Conservation (phyloP, 2,888 invertebrate species). For the Hyposoter didymator region DNA sequence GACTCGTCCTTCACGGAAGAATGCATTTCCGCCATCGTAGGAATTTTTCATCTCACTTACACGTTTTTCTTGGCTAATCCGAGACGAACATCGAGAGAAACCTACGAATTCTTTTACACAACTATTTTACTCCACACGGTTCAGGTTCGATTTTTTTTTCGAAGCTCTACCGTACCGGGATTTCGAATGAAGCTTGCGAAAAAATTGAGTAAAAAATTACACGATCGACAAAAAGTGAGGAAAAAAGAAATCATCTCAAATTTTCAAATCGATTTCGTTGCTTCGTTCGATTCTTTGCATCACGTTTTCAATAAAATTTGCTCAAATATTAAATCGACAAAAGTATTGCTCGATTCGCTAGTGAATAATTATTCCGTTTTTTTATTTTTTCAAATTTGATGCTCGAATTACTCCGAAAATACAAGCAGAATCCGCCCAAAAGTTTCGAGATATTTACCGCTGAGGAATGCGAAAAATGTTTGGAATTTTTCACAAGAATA, state of each 20-base stretch:
- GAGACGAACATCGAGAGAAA: slow-evolving; percentile 74
- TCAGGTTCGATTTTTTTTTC: slow-evolving; percentile 71
- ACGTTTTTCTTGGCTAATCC: slow-evolving; percentile 75
- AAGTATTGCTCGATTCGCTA: background rate
- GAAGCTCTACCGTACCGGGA: background rate
- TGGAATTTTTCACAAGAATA: slow-evolving; percentile 75
- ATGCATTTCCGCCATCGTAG: slow-evolving; percentile 75
- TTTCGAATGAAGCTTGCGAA: background rate
- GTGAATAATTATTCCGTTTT: background rate
- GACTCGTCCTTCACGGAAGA: slow-evolving; percentile 73
- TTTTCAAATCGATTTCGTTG: background rate
- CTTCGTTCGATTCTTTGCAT: background rate
- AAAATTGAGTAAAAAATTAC: background rate
- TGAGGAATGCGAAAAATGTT: slow-evolving; percentile 72
- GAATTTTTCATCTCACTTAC: slow-evolving; percentile 75
- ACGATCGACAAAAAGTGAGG: background rate
- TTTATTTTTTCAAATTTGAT: background rate
- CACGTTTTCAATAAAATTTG: background rate
- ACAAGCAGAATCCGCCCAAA: slow-evolving; percentile 77
- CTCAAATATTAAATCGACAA: background rate
- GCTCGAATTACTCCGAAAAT: background rate
- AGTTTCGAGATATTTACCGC: slow-evolving; percentile 76
- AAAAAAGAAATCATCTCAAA: background rate
- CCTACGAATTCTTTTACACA: slow-evolving; percentile 74
- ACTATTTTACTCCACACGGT: slow-evolving; percentile 74